Conservation (phyloP, 1,140 invertebrate species). For the Drosophila bifasciata region DNA sequence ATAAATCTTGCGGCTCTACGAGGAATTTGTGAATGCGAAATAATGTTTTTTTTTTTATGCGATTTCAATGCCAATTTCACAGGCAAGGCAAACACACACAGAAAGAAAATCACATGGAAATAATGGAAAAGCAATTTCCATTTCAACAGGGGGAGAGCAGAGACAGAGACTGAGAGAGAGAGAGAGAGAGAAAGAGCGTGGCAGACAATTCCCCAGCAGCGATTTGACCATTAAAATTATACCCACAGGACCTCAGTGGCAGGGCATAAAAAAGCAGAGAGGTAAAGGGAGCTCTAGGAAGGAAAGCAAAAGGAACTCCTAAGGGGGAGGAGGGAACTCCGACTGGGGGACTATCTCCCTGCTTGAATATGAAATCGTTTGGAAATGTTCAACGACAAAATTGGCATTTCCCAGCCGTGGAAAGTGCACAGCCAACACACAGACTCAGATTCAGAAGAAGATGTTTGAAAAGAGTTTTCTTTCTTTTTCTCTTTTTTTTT, state of each 20-base stretch:
- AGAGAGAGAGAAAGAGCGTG: too few relatives aligned
- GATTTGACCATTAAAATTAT: constrained; percentile 83
- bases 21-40: constrained; percentile 75
- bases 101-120: constrained; percentile 42
- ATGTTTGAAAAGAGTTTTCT: constrained; percentile 67
- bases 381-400: constrained; percentile 55
- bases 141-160: constrained; percentile 30
- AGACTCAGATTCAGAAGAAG: too few relatives aligned
- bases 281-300: too few relatives aligned
- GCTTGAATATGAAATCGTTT: constrained; percentile 76
- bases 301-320: too few relatives aligned
- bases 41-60: constrained; percentile 78
- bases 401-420: constrained; percentile 38
- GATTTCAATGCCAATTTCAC: constrained; percentile 64
- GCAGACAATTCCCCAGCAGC: constrained; percentile 67
- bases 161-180: too few relatives aligned
- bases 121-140: constrained; percentile 74
- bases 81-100: too few relatives aligned
- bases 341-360: constrained; percentile 30
- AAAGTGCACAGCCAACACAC: constrained; percentile 10
- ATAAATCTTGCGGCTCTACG: constrained; percentile 61
- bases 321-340: too few relatives aligned
- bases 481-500: constrained; percentile 29
- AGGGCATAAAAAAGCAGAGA: constrained; percentile 66
- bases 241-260: constrained; percentile 70